phyloP scores from a whole-genome alignment of 2,888 invertebrate genomes.

The Glyphotaelius pellucidus region DNA sequence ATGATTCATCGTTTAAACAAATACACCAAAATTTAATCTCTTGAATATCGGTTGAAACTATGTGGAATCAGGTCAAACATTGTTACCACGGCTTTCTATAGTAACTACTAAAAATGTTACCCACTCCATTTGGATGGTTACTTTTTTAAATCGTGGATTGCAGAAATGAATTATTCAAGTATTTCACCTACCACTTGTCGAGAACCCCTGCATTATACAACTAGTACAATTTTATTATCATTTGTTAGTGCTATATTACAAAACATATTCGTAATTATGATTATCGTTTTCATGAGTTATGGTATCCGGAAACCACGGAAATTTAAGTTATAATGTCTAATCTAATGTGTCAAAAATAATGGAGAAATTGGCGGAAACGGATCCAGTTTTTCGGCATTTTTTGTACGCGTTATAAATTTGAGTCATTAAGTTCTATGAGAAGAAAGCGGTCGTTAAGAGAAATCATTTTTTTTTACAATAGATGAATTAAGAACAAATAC shows the following conservation, averaged over 20 bases:
- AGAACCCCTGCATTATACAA: neutral
- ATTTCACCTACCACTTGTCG: neutral
- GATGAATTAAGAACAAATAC: neutral
- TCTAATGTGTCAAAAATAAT: neutral
- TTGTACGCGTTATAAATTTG: neutral
- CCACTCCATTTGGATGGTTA: neutral
- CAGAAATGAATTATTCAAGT: neutral
- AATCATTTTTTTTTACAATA: neutral
- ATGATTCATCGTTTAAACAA: too few species aligned
- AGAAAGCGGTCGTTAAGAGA: neutral
- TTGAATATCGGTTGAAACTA: too few species aligned
- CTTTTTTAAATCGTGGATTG: neutral
- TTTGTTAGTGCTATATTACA: neutral
- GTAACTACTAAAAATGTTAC: too few species aligned
- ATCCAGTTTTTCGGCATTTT: neutral
- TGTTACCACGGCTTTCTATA: too few species aligned
- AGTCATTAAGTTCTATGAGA: neutral
- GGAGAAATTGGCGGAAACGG: neutral
- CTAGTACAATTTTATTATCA: neutral
- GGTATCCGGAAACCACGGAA: neutral
- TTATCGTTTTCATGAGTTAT: neutral
- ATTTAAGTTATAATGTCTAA: neutral
- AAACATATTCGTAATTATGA: neutral
- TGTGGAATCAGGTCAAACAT: too few species aligned
- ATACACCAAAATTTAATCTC: too few species aligned